Evolutionary conservation across 1,140 invertebrate species (phyloP), one percentile per base, ranked within the genome.

Genomic region (Olivierus martensii): DNA sequence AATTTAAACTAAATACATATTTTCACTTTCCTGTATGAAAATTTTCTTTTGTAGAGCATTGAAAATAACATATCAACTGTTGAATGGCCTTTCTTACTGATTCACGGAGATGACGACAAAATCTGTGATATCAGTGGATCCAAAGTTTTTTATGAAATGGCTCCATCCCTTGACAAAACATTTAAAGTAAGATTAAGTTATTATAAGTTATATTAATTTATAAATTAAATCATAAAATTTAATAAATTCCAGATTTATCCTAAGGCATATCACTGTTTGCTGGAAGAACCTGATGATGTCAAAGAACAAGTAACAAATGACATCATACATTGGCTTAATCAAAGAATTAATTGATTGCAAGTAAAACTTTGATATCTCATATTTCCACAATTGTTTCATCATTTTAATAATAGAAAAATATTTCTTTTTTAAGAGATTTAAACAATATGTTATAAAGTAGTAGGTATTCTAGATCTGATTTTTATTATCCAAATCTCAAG

Each of bases 41-140:
- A 21, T 19, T 36, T 47, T 48, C 28, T 2, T 19, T 37, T 62
- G 14, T 35, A 65, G 43, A 47, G 52, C 36, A 55, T 66, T 11
- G 17, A 57, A 11, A 44, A 36, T 6, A 60, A 60, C 19, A 36
- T 58, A n/a, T 3, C 12, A 3, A 49, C 36, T 0, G 39, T 67
- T 1, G 46, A 56, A 17, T 63, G 52, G 22, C 63, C 66, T n/a
- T 59, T 65, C 36, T 45, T 67, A 0, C 48, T 59, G 5, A 46
- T 63, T 18, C 65, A 67, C 52, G 66, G 66, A 3, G 60, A 60
- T 46, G 37, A 47, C 3, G 66, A 68, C 49, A 53, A 55, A 21
- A 15, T 66, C 1, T 56, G 51, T 52, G 58, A 61, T 41, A n/a
- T 58, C 6, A 35, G 51, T 36, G 65, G 66, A 1, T 61, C 65